Percentiles rank a stretch among this genome's conserved stretches.
Evolutionary conservation across 2,797 vertebrate genomes (phyloP).

Genomic region (Tinamus major): DNA sequence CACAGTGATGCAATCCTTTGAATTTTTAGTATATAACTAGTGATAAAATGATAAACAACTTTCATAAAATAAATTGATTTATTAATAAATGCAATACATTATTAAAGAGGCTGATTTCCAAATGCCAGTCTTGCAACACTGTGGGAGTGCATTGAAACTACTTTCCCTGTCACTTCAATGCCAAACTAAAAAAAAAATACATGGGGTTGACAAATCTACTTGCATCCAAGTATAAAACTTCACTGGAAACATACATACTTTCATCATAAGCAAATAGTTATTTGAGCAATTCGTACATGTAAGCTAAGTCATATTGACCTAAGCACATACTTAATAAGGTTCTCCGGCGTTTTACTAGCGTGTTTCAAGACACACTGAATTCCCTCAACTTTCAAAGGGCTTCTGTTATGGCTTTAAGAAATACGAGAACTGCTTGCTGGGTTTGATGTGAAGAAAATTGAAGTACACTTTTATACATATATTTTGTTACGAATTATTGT

Average conservation of each 20-base stretch:
- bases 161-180: neutral
- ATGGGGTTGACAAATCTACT: neutral
- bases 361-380: neutral
- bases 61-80: neutral
- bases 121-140: neutral
- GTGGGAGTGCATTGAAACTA: neutral
- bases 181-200: neutral
- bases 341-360: neutral
- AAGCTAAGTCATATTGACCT: rapidly evolving
- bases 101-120: neutral
- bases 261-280: neutral
- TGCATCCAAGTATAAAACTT: neutral
- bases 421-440: neutral
- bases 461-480: neutral
- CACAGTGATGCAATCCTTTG: neutral
- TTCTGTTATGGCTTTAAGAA: neutral
- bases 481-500: neutral
- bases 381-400: neutral
- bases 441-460: neutral
- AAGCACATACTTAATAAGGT: neutral
- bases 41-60: neutral
- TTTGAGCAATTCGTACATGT: neutral
- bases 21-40: neutral
- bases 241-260: neutral
- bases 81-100: neutral